Conservation (phyloP, 2,888 invertebrate genomes). For the Hydropsyche betteni region DNA sequence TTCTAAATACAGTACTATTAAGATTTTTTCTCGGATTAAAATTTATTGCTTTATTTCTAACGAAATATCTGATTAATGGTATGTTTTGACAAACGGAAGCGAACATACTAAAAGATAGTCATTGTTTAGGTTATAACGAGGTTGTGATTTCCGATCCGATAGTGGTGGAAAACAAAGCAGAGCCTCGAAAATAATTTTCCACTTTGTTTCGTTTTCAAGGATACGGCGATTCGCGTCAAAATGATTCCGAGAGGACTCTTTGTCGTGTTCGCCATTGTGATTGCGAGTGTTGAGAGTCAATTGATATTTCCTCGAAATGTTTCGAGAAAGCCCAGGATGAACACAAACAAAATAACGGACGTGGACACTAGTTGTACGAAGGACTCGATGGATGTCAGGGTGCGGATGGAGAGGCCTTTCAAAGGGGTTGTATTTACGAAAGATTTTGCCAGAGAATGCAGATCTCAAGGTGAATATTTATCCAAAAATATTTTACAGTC, state of each 20-base stretch:
- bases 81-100: constrained; percentile 39
- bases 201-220: constrained; percentile 43
- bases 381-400: constrained; percentile 69
- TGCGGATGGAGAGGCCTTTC: constrained; percentile 72
- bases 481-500: neutral
- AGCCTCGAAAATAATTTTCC: constrained; percentile 8
- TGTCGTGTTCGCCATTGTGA: constrained; percentile 33
- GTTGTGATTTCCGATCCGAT: constrained; percentile 42
- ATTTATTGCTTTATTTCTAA: too few species aligned
- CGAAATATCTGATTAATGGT: constrained; percentile 1
- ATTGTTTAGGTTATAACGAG: constrained; percentile 40
- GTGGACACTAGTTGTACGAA: constrained; percentile 72
- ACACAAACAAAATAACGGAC: constrained; percentile 67
- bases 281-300: constrained; percentile 41
- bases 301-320: constrained; percentile 49
- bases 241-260: constrained; percentile 50
- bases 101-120: constrained; percentile 14
- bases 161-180: neutral
- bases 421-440: constrained; percentile 78
- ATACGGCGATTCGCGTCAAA: constrained; percentile 1
- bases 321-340: constrained; percentile 48
- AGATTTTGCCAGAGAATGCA: constrained; percentile 78
- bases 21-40: too few species aligned
- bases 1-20: too few species aligned
- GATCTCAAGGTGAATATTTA: constrained; percentile 65